Evolutionary conservation across 2,113 vertebrate genomes (phyloP).

Genomic region (Anser brachyrhynchus): DNA sequence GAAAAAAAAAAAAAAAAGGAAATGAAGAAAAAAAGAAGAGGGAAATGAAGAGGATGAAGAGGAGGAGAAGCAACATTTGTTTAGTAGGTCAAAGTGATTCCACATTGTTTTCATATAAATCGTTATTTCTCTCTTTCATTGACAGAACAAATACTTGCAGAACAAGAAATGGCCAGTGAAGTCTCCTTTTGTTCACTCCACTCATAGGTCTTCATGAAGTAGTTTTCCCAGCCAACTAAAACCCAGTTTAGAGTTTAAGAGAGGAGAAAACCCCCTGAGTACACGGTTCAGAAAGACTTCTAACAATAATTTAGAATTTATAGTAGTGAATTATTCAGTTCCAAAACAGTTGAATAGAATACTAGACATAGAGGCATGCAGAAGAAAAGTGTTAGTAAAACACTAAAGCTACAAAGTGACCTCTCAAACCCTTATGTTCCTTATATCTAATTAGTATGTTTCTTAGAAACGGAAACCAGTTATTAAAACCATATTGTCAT

Average conservation of each 20-base stretch:
- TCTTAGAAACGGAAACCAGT: not conserved
- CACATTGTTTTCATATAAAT: not conserved
- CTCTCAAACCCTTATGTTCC: not conserved
- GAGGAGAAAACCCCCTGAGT: not conserved
- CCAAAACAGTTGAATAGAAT: not conserved
- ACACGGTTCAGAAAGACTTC: not conserved
- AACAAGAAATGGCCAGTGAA: not conserved
- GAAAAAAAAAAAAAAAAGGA: no score
- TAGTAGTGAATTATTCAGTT: not conserved
- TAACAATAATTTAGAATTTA: not conserved
- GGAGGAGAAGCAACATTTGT: not conserved
- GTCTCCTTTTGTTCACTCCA: not conserved
- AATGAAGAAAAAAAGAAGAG: fast-evolving
- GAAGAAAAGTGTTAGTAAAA: not conserved
- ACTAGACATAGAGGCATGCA: not conserved
- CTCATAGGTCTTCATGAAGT: not conserved
- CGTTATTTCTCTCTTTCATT: not conserved
- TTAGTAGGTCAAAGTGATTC: not conserved
- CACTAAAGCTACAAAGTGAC: not conserved
- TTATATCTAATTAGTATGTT: not conserved
- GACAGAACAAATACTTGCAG: not conserved
- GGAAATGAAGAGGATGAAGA: not conserved
- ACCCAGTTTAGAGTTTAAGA: not conserved
- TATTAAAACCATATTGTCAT: not conserved
- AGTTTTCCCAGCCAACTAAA: not conserved